A percentile compares a stretch with the other conserved stretches of the same genome.
phyloP scores from a whole-genome alignment of 2,797 vertebrate genomes.

The Lepilemur septentrionalis region DNA sequence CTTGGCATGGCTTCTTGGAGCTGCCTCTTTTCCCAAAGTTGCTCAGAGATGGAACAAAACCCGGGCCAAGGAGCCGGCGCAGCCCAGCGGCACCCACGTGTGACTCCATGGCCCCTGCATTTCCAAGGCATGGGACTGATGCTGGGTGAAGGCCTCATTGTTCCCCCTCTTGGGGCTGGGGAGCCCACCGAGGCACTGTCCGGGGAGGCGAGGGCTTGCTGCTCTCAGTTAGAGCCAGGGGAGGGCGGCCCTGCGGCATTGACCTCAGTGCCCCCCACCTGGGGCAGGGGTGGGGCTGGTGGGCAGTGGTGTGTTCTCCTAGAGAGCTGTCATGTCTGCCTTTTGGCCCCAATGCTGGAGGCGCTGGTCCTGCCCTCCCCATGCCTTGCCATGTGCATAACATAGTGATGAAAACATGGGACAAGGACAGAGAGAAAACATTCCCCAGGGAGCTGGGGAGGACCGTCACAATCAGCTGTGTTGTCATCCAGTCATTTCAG shows the following conservation, averaged over 20 bases:
- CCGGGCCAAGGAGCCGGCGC: neutral
- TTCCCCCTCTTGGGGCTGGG: neutral
- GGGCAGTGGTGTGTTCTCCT: neutral
- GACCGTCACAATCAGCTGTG: neutral
- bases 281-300: neutral
- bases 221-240: neutral
- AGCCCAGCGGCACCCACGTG: neutral
- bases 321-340: fast-evolving
- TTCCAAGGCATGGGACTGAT: neutral
- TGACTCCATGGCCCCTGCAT: fast-evolving
- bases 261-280: neutral
- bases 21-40: neutral
- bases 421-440: neutral
- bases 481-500: neutral
- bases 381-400: neutral
- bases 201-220: neutral
- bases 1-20: neutral
- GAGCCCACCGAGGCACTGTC: neutral
- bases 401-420: neutral
- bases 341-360: neutral
- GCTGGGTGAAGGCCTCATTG: neutral
- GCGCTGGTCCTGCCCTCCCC: neutral
- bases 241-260: fast-evolving
- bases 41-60: neutral
- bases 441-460: neutral